phyloP scores from a whole-genome alignment of 2,113 vertebrate genomes.

The Pitta sordida region DNA sequence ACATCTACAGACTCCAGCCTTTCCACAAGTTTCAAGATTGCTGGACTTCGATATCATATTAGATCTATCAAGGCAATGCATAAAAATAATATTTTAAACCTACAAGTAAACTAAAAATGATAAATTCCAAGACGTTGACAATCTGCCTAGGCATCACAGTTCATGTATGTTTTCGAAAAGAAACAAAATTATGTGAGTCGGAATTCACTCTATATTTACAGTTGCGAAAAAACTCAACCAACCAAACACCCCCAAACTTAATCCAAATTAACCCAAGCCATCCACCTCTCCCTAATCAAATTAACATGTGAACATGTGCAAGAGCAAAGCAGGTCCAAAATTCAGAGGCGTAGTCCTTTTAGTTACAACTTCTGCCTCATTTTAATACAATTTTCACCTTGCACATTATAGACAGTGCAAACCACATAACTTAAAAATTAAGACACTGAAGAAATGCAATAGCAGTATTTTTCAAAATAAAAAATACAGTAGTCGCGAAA shows the following conservation, averaged over 20 bases:
- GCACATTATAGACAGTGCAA: neutral
- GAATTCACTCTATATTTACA: neutral
- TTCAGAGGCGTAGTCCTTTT: fast-evolving
- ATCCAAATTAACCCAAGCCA: neutral
- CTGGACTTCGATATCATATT: neutral
- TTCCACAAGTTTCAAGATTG: neutral
- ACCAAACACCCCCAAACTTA: neutral
- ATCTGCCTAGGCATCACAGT: neutral
- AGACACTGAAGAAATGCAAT: neutral
- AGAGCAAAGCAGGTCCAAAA: neutral
- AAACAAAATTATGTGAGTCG: neutral
- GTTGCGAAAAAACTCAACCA: neutral
- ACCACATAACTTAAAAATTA: neutral
- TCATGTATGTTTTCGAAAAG: neutral
- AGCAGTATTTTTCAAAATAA: neutral
- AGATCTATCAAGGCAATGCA: neutral
- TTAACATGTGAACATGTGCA: fast-evolving
- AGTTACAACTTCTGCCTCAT: neutral
- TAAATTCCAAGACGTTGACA: neutral
- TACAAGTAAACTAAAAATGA: neutral
- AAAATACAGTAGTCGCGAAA: neutral
- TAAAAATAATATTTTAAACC: neutral
- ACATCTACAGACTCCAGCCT: neutral
- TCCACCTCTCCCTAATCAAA: neutral
- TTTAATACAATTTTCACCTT: neutral